Base-by-base conservation (phyloP, 2,113 vertebrate genomes). In the Falcunculus frontatus region DNA sequence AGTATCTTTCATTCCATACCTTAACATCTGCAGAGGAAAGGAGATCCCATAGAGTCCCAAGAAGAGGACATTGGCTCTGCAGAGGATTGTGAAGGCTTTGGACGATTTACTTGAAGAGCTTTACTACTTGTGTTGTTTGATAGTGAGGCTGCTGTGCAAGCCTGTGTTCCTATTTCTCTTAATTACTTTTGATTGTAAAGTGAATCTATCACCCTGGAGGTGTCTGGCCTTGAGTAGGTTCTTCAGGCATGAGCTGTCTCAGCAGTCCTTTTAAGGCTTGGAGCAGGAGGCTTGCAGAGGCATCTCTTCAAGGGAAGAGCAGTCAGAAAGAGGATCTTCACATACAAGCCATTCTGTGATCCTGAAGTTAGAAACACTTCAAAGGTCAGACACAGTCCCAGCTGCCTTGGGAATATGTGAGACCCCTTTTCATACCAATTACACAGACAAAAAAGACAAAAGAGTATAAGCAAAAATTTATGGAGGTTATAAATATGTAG, bases 121-220 rank as follows among this genome's bases (percentile, higher is more conserved):
- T 49, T 63, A 76, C 35, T 5, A 4, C 37, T 60, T 41, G 7
- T 13, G 18, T 42, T 23, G 11, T 59, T 70, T 75, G 42, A 79
- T 47, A 57, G 12, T 46, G 26, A 59, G 8, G 35, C 44, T 0
- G 0, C n/a, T 49, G 32, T 47, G 20, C 47, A 65, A 52, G 60
- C 18, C 37, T 65, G 16, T 22, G 18, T 35, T 87, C 22, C 41
- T 59, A 86, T 75, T 79, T 33, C 72, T 76, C 55, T 70, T 65
- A 55, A 76, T 89, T 72, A 55, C 17, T 84, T 84, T 49, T 70
- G 27, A 69, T 82, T 87, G 32, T 14, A 23, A 85, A 78, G 21
- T n/a, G 37, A 81, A 74, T 70, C 46, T 35, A 13, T 74, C 59
- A 49, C 27, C 49, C 53, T 56, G 32, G 37, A 73, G 59, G 50